A percentile compares a stretch with the other conserved stretches of the same genome.
Evolutionary conservation across 1,140 invertebrate species (phyloP).

Genomic region (Nasonia giraulti): DNA sequence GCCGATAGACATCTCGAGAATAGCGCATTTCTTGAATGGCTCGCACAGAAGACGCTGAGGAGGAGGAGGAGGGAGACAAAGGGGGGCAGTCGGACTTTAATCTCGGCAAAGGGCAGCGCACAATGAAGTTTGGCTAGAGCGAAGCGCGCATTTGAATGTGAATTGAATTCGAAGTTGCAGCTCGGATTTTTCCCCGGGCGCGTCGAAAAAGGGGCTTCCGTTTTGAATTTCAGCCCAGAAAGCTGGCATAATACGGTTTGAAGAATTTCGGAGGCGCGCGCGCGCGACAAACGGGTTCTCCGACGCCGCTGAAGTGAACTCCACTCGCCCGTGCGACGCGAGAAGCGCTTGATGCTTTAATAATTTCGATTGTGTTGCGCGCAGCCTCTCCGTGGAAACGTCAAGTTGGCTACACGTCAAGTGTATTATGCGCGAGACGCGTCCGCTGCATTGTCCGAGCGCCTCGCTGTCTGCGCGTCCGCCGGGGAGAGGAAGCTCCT

Average conservation of each 20-base stretch:
- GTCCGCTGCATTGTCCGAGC: neutral
- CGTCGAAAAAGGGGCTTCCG: conserved; percentile 34
- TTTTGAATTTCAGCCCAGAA: conserved; percentile 33
- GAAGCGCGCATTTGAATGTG: conserved; percentile 29
- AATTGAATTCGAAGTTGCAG: conserved; percentile 19
- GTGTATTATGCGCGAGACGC: neutral
- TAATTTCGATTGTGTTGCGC: conserved; percentile 28
- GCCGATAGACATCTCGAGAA: conserved; percentile 45
- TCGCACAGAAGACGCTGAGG: neutral
- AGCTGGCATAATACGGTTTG: neutral
- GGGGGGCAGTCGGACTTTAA: neutral
- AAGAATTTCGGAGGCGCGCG: neutral
- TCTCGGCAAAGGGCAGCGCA: too few species aligned
- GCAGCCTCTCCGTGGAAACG: conserved; percentile 9
- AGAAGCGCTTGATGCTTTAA: conserved; percentile 30
- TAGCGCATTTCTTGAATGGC: conserved; percentile 15
- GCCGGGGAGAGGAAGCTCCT: too few species aligned
- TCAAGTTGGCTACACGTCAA: conserved; percentile 26
- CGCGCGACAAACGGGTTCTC: conserved; percentile 38
- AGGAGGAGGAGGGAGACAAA: conserved; percentile 7
- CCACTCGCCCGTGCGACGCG: neutral
- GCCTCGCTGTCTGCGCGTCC: too few species aligned
- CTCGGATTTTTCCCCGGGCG: neutral
- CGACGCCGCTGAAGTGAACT: conserved; percentile 6
- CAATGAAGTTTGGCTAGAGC: neutral